Base-by-base conservation (phyloP, 37 sponge, comb jelly and placozoan genomes). In the Eunapius fragilis region DNA sequence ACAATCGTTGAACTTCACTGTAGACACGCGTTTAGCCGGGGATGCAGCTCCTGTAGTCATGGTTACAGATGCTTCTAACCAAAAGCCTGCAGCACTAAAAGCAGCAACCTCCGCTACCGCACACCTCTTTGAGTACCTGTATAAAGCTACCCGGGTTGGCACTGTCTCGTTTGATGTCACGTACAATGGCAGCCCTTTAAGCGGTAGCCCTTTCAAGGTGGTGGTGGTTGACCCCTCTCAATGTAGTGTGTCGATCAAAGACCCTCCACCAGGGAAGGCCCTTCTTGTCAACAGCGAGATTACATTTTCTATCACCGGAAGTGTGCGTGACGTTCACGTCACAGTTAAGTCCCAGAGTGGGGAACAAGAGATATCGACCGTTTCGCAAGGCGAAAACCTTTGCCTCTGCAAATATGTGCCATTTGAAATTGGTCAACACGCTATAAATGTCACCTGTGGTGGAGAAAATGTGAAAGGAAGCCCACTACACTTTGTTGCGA, bases 401-500 rank as follows among this genome's bases (percentile, higher is more conserved):
- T 74, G 67, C 36, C 32, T 87, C 30, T 87, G 74, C 31, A 77
- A 34, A 58, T 90, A 87, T 35, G 67, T 74, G 0, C 96, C 96
- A 25, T 68, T 69, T 26, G 88, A 84, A 19, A 75, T 90, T 27
- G 98, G 98, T 3, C 71, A 74, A 25, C 88, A 98, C 80, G 33
- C 77, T 36, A 76, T 95, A 73, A 26, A 69, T 37, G 91, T 98
- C 33, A 94, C 84, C 14, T 93, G 88, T 87, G 96, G 87, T 67
- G 98, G 93, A 10, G 86, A 89, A 17, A 76, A 91, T 85, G 90
- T 98, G 27, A 87, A 85, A 22, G 94, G 94, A 22, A 87, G 87
- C 26, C 98, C 98, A 32, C 71, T 96, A 9, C 38, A 25, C 24
- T 58, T 96, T 12, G 69, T 25, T 6, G 86, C 89, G 30, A 87